Base-by-base conservation (phyloP, 2,113 vertebrate species). In the Spilogale gracilis region DNA sequence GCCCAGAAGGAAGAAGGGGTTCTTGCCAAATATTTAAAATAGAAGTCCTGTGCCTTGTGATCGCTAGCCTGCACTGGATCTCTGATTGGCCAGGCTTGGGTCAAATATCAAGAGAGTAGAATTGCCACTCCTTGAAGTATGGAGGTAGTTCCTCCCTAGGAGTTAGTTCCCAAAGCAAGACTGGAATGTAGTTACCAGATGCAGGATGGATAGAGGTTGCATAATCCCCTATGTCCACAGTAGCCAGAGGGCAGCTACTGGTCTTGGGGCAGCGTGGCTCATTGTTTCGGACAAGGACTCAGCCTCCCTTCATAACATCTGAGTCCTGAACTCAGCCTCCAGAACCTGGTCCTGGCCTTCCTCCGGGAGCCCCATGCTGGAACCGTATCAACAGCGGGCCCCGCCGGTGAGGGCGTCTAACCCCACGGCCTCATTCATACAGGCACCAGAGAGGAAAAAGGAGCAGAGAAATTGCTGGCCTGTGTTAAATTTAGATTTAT, bases 401-500 rank as follows among this genome's bases (percentile, higher is more conserved):
- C 88, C 91, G 97, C 79, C 71, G 50, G 92, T 12, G n/a, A 38
- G 82, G 95, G 97, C 87, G 73, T 91, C 95, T 96, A 96, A 97
- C 98, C 97, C 98, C 58, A 92, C 16, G 0, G 96, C 96, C 96
- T 90, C 97, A 80, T 96, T 96, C 98, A 96, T 21, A 89, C 73
- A 48, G 94, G 97, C 27, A 6, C 52, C 8, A 2, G 3, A 97
- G 98, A 96, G 96, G 98, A 97, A 97, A 86, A 13, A 32, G 95
- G 97, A 97, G 97, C 97, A 97, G 97, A 98, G 98, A 98, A 98
- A 98, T 97, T 96, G 97, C 98, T 96, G 96, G 98, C 91, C 98
- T 93, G 93, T 95, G 97, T 98, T 99, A 98, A 98, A 98, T 99
- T 98, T 98, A 98, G 98, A 98, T 99, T 99, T 98, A 99, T 99